phyloP scores from a whole-genome alignment of 2,113 vertebrate genomes.

The Psilopogon haemacephalus region DNA sequence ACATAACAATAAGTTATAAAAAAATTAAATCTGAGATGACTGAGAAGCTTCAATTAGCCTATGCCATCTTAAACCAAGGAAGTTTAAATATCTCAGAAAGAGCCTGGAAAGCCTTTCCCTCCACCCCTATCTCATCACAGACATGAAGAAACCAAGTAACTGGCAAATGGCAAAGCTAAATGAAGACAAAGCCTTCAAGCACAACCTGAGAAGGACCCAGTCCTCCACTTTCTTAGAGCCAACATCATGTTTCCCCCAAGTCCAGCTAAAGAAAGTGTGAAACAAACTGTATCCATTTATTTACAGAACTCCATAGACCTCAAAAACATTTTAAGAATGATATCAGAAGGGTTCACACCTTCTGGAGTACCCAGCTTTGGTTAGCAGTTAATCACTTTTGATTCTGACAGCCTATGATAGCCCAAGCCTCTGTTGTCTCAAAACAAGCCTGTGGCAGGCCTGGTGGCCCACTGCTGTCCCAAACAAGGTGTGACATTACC shows the following conservation, averaged over 20 bases:
- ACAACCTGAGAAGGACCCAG: not conserved
- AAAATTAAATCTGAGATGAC: not conserved
- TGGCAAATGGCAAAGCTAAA: not conserved
- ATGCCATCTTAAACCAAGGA: not conserved
- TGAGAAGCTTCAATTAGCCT: not conserved
- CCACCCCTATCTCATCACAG: rapidly evolving
- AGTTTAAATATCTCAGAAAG: not conserved
- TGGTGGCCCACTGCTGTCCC: no score
- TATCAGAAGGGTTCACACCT: not conserved
- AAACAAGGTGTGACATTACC: no score
- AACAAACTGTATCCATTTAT: not conserved
- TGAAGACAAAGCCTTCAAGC: not conserved
- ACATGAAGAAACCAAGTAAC: not conserved
- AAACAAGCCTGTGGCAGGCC: no score
- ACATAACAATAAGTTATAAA: rapidly evolving
- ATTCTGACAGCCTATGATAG: not conserved
- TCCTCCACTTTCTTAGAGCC: no score
- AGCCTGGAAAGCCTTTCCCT: not conserved
- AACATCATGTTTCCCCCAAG: rapidly evolving
- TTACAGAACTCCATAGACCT: not conserved
- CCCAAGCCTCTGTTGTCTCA: no score
- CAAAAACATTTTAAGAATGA: not conserved
- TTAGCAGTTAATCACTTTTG: not conserved
- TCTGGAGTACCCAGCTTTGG: not conserved
- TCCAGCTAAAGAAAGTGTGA: not conserved